phyloP scores from a whole-genome alignment of 2,113 vertebrate genomes.

The Onychorhynchus coronatus region DNA sequence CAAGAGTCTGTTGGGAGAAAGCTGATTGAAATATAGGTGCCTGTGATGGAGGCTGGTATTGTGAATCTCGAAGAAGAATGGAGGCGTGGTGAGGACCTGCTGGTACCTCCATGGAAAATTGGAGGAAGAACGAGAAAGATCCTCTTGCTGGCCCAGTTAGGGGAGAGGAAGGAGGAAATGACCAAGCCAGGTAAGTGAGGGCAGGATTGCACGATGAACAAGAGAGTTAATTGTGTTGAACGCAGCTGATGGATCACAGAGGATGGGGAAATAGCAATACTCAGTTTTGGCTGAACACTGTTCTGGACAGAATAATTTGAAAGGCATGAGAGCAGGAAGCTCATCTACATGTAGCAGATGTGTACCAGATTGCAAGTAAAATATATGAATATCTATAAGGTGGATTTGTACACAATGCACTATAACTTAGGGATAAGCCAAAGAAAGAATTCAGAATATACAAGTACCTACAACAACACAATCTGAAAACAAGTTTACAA shows the following conservation, averaged over 20 bases:
- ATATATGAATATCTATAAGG: not conserved
- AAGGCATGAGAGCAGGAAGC: not conserved
- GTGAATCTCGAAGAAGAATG: not conserved
- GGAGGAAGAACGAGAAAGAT: not conserved
- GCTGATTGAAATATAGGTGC: not conserved
- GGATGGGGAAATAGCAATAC: not conserved
- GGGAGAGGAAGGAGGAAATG: not conserved
- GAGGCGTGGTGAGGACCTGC: not conserved
- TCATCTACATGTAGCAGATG: not conserved
- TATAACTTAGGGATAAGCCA: not conserved
- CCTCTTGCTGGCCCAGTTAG: not conserved
- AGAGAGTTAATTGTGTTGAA: not conserved
- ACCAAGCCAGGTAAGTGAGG: not conserved
- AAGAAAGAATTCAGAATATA: not conserved
- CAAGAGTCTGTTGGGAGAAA: not conserved
- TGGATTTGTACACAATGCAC: not conserved
- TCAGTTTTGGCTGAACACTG: not conserved
- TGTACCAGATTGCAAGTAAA: not conserved
- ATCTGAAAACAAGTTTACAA: not conserved
- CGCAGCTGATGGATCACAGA: not conserved
- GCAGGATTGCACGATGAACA: not conserved
- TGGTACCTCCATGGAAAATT: not conserved
- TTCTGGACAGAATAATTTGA: not conserved
- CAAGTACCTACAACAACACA: not conserved
- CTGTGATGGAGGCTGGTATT: not conserved